Evolutionary conservation across 1,140 invertebrate species (phyloP), one percentile per base, ranked within the genome.

Genomic region (Sycophila sp.): DNA sequence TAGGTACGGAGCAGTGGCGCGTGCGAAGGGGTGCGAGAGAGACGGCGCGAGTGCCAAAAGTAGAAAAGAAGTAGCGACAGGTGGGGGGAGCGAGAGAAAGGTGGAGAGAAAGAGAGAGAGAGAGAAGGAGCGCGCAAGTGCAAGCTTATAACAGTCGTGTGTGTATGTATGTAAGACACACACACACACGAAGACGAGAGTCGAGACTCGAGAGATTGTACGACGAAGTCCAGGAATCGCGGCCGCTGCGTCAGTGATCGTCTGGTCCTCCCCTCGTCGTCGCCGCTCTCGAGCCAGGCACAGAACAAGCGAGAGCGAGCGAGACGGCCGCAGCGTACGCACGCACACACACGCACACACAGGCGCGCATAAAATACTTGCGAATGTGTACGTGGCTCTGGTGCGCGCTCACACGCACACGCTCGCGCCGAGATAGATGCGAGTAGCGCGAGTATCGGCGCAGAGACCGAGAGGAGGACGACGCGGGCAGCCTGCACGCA

Each of bases 211-310:
- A 58, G 55, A 59, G 36, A n/a, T n/a, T 15, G 58, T 17, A 30
- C 1, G n/a, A 45, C 26, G 17, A 40, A 19, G 22, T 26, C 30
- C 22, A 32, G 40, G 40, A 45, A 45, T 42, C 58, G 58, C n/a
- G 58, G 24, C 10, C 30, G 56, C 58, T 42, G 40, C 58, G 58
- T 45, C 38, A 60, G 40, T 45, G n/a, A n/a, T n/a, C 40, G 38
- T 26, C 36, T 59, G 6, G 56, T 59, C 36, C 56, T 59, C 56
- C 22, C 36, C 30, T 36, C 30, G 53, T 56, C 53, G 17, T 3
- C 53, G 53, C 49, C 30, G 17, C 19, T 11, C 17, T 56, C 53
- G 53, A 34, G n/a, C 53, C 53, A 34, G 30, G 36, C 53, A 15
- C 30, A 59, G 56, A 40, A 15, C 11, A 36, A 59, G 56, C 32